Evolutionary conservation across 1,140 invertebrate genomes (phyloP), one percentile per base, ranked within the genome.

Genomic region (Drosophila saltans): DNA sequence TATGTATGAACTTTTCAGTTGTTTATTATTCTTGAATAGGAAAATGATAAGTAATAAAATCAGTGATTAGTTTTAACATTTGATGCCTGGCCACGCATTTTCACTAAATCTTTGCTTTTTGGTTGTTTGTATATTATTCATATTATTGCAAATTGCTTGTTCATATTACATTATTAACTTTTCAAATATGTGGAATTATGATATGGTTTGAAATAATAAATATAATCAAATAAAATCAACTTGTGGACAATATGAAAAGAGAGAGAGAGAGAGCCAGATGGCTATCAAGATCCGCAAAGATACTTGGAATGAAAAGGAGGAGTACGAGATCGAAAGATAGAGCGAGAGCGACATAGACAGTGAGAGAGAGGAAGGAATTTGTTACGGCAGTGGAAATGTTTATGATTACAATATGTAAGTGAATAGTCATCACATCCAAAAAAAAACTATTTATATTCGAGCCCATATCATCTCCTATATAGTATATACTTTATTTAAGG

Each of bases 41-140:
- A 3, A 52, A 52, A 52, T 52, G 21, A 52, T 52, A 52, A 52
- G 28, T 81, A 71, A 72, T 69, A 81, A 72, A 66, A 70, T 72
- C 55, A 36, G 80, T 84, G 78, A 84, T 66, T 69, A 79, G 60
- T 65, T 75, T 70, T 72, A 85, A 75, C 68, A 67, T 74, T 89
- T 85, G 74, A 90, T 91, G 90, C 90, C 84, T 90, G 89, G 90
- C 90, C 90, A 91, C 90, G 90, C 90, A 91, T 91, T 91, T 88
- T 75, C 69, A 72, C 45, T 52, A 52, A 21, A 26, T 52, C 24
- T 16, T 81, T 56, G 69, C 67, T 60, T 71, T 40, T 58, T 65
- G 41, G 43, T 39, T 67, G 55, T 58, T 72, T 33, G 36, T 52
- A 9, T 8, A 30, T 59, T 57, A 36, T 74, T 40, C 30, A 26